phyloP scores from a whole-genome alignment of 35 echinoderm and acorn worm species.

The Stichopus chloronotus region DNA sequence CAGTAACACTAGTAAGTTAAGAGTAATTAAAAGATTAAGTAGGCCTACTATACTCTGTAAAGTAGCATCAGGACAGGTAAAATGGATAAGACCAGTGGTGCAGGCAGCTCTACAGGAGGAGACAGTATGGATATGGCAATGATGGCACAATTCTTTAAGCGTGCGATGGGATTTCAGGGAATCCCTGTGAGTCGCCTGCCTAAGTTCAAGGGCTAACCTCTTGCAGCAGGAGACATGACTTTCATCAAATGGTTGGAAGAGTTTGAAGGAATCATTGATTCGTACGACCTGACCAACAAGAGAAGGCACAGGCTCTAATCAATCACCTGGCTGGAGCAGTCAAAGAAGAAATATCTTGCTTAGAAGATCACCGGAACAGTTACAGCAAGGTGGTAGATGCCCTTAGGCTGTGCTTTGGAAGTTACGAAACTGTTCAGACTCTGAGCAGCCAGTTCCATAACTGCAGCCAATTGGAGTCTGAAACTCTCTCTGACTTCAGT shows the following conservation, averaged over 20 bases:
- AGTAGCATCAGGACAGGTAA: not conserved
- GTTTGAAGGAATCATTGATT: not conserved
- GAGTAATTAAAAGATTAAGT: too few species aligned
- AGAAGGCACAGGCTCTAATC: conserved; percentile 36
- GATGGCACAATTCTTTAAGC: conserved; percentile 15
- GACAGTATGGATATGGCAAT: conserved; percentile 5
- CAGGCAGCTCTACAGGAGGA: not conserved
- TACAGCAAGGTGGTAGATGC: not conserved
- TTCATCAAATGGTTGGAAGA: conserved; percentile 53
- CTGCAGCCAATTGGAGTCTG: conserved; percentile 36
- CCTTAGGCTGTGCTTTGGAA: conserved; percentile 41
- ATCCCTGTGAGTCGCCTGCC: not conserved
- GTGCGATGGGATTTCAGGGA: conserved; percentile 19
- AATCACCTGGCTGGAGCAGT: conserved; percentile 31
- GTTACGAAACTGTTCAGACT: conserved; percentile 26
- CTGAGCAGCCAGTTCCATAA: conserved; percentile 45
- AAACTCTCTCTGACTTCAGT: conserved; percentile 55
- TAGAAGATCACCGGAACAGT: not conserved
- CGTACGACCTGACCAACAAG: not conserved
- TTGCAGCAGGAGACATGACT: not conserved
- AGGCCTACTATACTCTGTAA: too few species aligned
- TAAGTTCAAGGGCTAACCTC: conserved; percentile 32
- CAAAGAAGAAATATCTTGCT: conserved; percentile 46
- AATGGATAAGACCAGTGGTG: not conserved
- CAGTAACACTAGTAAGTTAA: too few species aligned